Conservation (phyloP, 1,140 invertebrate species). For the Euschistus heros region DNA sequence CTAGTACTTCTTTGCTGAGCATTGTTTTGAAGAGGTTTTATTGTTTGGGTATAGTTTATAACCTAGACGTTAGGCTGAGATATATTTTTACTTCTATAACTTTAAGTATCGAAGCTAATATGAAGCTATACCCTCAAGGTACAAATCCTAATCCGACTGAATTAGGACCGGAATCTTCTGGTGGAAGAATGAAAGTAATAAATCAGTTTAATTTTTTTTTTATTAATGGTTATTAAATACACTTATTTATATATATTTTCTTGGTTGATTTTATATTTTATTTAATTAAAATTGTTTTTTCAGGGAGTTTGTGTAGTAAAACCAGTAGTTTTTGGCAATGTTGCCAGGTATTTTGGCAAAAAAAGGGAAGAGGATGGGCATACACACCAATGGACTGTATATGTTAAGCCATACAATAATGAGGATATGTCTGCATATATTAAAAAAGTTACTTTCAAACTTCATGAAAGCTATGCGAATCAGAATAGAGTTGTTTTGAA, state of each 20-base stretch:
- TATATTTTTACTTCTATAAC: no score
- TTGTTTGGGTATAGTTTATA: no score
- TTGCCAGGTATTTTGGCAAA: constrained; percentile 89
- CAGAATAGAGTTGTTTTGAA: constrained; percentile 84
- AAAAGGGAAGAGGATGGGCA: constrained; percentile 98
- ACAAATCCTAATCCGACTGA: neutral
- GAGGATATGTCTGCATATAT: constrained; percentile 92
- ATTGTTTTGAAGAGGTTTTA: no score
- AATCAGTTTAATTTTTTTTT: neutral
- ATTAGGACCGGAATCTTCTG: constrained; percentile 18
- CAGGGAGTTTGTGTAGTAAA: constrained; percentile 86
- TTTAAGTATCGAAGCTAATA: neutral
- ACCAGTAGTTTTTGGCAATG: constrained; percentile 94
- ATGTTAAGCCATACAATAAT: constrained; percentile 86
- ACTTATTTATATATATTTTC: neutral
- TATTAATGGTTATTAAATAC: neutral
- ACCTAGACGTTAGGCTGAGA: no score
- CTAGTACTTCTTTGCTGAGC: no score
- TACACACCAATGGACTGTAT: constrained; percentile 98
- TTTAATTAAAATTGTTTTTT: constrained; percentile 29
- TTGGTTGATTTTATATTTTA: neutral
- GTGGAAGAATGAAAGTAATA: constrained; percentile 19
- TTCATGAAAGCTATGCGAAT: constrained; percentile 96
- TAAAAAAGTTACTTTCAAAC: constrained; percentile 94
- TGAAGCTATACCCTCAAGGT: neutral